Conservation (phyloP, 2,888 invertebrate genomes). For the Orthonevra nobilis region DNA sequence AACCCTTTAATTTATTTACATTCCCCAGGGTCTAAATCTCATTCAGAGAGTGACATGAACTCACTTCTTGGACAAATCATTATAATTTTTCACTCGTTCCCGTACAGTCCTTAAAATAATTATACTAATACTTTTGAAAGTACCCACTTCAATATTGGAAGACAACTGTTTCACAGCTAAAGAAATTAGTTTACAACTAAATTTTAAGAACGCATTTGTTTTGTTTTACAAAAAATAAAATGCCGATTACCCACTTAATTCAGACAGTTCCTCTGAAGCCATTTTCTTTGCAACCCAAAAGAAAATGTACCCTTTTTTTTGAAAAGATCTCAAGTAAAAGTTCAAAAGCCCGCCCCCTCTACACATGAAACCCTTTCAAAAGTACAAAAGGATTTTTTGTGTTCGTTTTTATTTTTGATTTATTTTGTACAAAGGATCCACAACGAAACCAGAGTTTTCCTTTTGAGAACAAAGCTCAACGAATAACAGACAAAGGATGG, state of each 20-base stretch:
- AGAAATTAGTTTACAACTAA: too few species aligned
- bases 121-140: too few species aligned
- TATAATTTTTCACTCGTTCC: too few species aligned
- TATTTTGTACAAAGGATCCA: constrained; percentile 5
- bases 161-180: too few species aligned
- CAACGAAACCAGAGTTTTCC: constrained; percentile 57
- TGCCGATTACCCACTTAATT: constrained; percentile 1
- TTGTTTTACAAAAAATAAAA: background rate
- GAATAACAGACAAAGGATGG: constrained; percentile 25
- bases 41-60: too few species aligned
- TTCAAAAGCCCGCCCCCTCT: constrained; percentile 3
- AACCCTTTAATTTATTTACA: too few species aligned
- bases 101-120: too few species aligned
- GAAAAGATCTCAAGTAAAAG: background rate
- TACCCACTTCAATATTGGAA: too few species aligned
- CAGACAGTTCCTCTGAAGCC: background rate
- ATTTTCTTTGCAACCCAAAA: background rate
- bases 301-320: background rate
- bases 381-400: constrained; percentile 63
- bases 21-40: too few species aligned
- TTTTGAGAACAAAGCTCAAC: constrained; percentile 54
- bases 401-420: constrained; percentile 36
- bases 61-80: too few species aligned
- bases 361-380: constrained; percentile 14
- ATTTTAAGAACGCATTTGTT: too few species aligned